Conservation (phyloP, 2,113 vertebrate genomes). For the Austrofundulus limnaeus region DNA sequence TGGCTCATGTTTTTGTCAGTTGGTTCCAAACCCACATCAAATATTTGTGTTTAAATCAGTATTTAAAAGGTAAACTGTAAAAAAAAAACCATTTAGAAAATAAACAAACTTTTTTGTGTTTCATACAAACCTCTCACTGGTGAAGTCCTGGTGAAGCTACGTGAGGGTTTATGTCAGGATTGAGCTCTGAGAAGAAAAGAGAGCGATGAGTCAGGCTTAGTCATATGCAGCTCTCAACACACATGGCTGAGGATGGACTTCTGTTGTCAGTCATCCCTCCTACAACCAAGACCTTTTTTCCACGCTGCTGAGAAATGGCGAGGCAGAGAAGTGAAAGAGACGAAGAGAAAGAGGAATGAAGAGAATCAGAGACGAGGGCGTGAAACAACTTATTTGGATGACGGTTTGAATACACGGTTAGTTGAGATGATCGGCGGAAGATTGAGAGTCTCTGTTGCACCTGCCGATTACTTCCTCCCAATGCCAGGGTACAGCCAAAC, state of each 20-base stretch:
- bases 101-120: not conserved
- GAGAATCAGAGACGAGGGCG: slow-evolving; percentile 39
- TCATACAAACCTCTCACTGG: slow-evolving; percentile 39
- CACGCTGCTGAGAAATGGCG: slow-evolving; percentile 61
- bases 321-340: slow-evolving; percentile 50
- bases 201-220: slow-evolving; percentile 70
- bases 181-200: slow-evolving; percentile 45
- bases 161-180: slow-evolving; percentile 46
- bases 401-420: slow-evolving; percentile 35
- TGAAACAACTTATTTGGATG: slow-evolving; percentile 42
- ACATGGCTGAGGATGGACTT: slow-evolving; percentile 53
- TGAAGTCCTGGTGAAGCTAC: slow-evolving; percentile 6
- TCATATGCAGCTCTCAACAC: slow-evolving; percentile 58
- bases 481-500: slow-evolving; percentile 61
- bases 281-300: slow-evolving; percentile 57
- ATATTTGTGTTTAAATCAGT: not conserved
- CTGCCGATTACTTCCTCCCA: slow-evolving; percentile 4
- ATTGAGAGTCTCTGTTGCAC: slow-evolving; percentile 16
- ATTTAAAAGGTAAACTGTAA: not conserved
- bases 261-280: slow-evolving; percentile 74
- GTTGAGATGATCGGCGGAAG: slow-evolving; percentile 36
- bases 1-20: slow-evolving; percentile 32
- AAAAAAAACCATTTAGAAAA: slow-evolving; percentile 13
- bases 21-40: not conserved
- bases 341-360: slow-evolving; percentile 29